Percentiles rank a stretch among this genome's conserved stretches.
Evolutionary conservation across 1,140 invertebrate species (phyloP).

Genomic region (Procambarus clarkii): DNA sequence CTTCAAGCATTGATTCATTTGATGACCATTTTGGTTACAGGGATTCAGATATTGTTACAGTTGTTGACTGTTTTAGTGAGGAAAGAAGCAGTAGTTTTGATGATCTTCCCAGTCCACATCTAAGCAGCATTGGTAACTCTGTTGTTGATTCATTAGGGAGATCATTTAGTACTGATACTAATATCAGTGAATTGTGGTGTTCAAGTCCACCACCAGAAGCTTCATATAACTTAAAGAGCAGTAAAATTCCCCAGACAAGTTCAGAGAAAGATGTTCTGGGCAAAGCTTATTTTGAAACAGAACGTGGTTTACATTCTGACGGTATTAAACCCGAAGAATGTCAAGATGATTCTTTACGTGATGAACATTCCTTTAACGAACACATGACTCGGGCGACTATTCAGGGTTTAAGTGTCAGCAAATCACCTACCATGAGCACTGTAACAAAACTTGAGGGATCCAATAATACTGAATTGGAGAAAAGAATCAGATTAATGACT

Average conservation of each 20-base stretch:
- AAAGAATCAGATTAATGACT: background rate
- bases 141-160: conserved; percentile 32
- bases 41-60: conserved; percentile 57
- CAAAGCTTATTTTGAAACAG: background rate
- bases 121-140: conserved; percentile 59
- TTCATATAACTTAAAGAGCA: background rate
- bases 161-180: conserved; percentile 44
- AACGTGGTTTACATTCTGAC: background rate
- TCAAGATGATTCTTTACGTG: background rate
- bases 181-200: conserved; percentile 20
- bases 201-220: conserved; percentile 1
- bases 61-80: conserved; percentile 42
- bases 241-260: no score
- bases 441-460: background rate
- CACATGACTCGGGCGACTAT: background rate
- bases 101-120: conserved; percentile 63
- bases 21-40: conserved; percentile 52
- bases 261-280: conserved; percentile 5
- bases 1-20: conserved; percentile 59
- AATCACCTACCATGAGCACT: background rate
- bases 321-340: background rate
- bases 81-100: conserved; percentile 57
- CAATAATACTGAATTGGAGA: background rate
- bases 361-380: background rate
- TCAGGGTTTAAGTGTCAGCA: background rate